Conservation (phyloP, 2,113 vertebrate species). For the Pelecanoides urinatrix region DNA sequence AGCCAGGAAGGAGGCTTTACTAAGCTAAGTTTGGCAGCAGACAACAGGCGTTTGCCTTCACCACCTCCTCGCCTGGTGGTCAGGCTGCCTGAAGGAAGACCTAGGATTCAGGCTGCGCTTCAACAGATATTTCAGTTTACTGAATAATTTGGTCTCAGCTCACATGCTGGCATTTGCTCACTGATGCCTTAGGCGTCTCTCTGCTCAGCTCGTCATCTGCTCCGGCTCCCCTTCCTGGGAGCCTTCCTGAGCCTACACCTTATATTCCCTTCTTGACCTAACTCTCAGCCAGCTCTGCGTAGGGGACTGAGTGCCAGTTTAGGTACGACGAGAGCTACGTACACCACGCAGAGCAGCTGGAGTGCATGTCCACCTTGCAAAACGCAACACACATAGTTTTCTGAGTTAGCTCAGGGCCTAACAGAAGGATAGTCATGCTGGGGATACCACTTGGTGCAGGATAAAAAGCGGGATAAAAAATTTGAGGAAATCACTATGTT, state of each 20-base stretch:
- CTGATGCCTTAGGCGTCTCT: background rate
- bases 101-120: background rate
- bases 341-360: background rate
- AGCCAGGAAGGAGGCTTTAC: background rate
- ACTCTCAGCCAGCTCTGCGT: background rate
- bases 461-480: background rate
- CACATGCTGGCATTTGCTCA: background rate
- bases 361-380: background rate
- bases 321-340: background rate
- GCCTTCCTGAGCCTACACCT: background rate
- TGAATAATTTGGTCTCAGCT: background rate
- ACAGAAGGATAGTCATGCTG: background rate
- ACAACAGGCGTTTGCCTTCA: background rate
- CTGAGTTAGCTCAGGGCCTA: background rate
- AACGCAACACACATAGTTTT: background rate
- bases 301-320: background rate
- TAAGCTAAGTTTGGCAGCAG: background rate
- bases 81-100: background rate
- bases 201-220: background rate
- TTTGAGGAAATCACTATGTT: background rate
- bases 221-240: background rate
- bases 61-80: rapidly evolving
- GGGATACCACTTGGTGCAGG: rapidly evolving
- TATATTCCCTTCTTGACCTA: background rate
- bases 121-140: background rate